phyloP scores from a whole-genome alignment of 2,113 vertebrate genomes.

The Sturnus vulgaris region DNA sequence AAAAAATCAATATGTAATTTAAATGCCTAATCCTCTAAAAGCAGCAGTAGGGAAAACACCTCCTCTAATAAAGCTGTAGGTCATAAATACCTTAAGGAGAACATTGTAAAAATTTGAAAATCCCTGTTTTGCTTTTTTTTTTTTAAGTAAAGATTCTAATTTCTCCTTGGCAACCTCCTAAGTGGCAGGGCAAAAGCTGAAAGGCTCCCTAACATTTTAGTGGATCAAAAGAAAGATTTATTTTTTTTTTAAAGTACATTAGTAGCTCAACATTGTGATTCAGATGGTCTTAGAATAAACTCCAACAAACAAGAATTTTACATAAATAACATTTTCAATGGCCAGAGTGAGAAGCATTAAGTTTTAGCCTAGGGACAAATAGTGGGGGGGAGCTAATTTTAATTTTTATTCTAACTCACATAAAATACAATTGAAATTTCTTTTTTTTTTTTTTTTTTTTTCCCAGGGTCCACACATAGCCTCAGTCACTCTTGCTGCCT shows the following conservation, averaged over 20 bases:
- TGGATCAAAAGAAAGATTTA: not conserved
- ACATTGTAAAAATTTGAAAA: not conserved
- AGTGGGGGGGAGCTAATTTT: not conserved
- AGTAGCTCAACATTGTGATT: not conserved
- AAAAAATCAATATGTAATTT: not conserved
- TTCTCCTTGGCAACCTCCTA: not conserved
- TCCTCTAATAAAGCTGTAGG: not conserved
- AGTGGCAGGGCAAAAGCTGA: not conserved
- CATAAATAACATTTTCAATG: not conserved
- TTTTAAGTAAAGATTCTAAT: not conserved
- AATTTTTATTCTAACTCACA: not conserved
- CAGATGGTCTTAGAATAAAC: not conserved
- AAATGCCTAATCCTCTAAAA: not conserved
- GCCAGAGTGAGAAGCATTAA: not conserved
- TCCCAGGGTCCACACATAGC: conserved; percentile 96
- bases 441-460: conserved; percentile 30
- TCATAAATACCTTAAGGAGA: not conserved
- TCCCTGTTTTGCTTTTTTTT: not conserved
- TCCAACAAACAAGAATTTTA: not conserved
- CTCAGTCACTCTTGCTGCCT: conserved; percentile 95
- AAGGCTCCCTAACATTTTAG: not conserved
- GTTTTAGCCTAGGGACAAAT: not conserved
- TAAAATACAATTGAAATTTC: not conserved
- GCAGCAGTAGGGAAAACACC: not conserved
- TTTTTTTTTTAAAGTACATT: not conserved